Base-by-base conservation (phyloP, 2,888 invertebrate species). In the Erebia epiphron region DNA sequence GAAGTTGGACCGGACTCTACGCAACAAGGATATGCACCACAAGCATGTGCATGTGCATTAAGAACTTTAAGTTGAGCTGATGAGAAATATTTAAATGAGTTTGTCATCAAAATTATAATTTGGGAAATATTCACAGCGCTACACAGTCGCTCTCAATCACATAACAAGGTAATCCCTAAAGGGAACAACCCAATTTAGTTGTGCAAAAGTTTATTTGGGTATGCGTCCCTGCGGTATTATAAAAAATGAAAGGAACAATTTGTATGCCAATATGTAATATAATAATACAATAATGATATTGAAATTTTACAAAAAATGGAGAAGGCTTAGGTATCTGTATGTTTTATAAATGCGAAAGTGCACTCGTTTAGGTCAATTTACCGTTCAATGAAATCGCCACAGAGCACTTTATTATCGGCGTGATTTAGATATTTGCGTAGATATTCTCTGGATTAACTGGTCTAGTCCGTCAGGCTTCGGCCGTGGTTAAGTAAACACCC, bases 151-250 rank as follows among this genome's bases (percentile, higher is more conserved):
- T 70, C 50, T 71, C 73, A 71, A 73, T 70, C 73, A 75, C 70
- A 75, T 75, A 73, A 73, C 73, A 73, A 75, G 75, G 75, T 75
- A 73, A 73, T 71, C 68, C 73, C 75, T 73, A 71, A 64, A 66
- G 73, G 75, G 71, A 70, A 73, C 66, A 66, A 70, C 70, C 66
- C 70, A 70, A 70, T 70, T 66, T 70, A 66, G 57, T 66, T 57
- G 57, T 66, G 56, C 43, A 66, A 57, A 66, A 66, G 65, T 65
- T 65, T 65, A 65, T 65, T 65, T 65, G 65, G 65, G 65, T 65
- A 65, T 52, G 54, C 65, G 65, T 54, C 65, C 65, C 54, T 41
- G 5, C 18, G 65, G 65, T 41, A 65, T 65, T 65, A 41, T 65
- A 65, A 65, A 65, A 65, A 65, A 65, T 65, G 56, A 65, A 43